Evolutionary conservation across 2,113 vertebrate species (phyloP), one percentile per base, ranked within the genome.

Genomic region (Ictalurus furcatus): DNA sequence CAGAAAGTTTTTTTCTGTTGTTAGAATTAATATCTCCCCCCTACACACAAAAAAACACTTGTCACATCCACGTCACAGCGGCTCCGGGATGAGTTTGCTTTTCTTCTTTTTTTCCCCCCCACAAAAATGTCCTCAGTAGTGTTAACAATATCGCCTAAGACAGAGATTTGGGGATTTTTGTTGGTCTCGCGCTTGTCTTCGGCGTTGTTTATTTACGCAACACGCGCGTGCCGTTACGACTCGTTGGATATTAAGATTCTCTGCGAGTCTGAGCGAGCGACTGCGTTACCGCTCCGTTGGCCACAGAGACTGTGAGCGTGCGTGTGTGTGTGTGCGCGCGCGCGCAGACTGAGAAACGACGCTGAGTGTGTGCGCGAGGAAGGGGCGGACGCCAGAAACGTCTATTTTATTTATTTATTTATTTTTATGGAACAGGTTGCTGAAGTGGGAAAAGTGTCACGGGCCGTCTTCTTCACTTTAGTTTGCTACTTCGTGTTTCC

Each of bases 271-370:
- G 73, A 86, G 16, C 14, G 71, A 59, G 56, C 54, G 71, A 86
- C 85, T 78, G 85, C 48, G 73, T 78, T 78, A 59, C 71, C n/a
- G 85, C 85, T 87, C 85, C 23, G 73, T 12, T 78, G 73, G 56
- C 56, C 37, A 87, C 85, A 78, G 34, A 59, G 78, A n/a, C 40
- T 34, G 85, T n/a, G 54, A 2, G 74, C 2, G 74, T 89, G 92
- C 90, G 90, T 92, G 94, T 92, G 94, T 93, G 94, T 91, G 90
- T 88, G 89, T 92, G 93, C 90, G 92, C 93, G 96, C 94, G 95
- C 92, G 93, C 94, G 90, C 94, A 91, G 94, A 95, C 94, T 95
- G 94, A 94, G 94, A 95, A 69, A 95, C 93, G 94, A 95, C 92
- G 73, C 61, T 83, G 52, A 69, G 61, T 85, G 34, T 61, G 85